Base-by-base conservation (phyloP, 2,797 vertebrate species). In the Denticeps clupeoides region DNA sequence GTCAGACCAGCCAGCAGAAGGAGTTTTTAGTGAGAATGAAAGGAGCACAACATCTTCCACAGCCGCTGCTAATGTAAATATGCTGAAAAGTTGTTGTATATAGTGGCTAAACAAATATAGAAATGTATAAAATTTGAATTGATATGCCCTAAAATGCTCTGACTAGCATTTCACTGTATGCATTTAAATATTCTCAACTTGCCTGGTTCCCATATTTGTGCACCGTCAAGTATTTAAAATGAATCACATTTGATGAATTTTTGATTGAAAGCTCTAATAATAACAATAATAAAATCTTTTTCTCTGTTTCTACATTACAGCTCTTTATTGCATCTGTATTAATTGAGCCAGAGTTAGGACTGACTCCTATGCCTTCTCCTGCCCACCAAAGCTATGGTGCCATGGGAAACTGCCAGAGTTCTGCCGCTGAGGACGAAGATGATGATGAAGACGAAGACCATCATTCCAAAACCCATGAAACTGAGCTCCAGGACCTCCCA, bases 271-370 rank as follows among this genome's bases (percentile, higher is more conserved):
- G n/a, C n/a, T n/a, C n/a, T n/a, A n/a, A n/a, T n/a, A n/a, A n/a
- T n/a, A n/a, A n/a, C n/a, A n/a, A n/a, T n/a, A n/a, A n/a, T n/a
- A n/a, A n/a, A n/a, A n/a, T n/a, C 41, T 44, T 47, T 49, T 28
- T 15, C 22, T 32, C 21, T 25, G 25, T 38, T 22, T 45, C 12
- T 51, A 54, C 58, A n/a, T n/a, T n/a, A 56, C 79, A 97, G 95
- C 79, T 97, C 48, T 99, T 97, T 10, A 87, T 97, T 71, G 91
- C 93, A 4, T 85, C 90, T 0, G 93, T 98, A 56, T 76, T 98
- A 49, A 82, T 97, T 69, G 94, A 97, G 47, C 88, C 91, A 0
- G 93, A 94, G 73, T 73, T 96, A 70, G 86, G 82, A 60, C 78
- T 99, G 71, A 93, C 90, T 0, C 93, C 93, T 0, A 89, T 91